Conservation (phyloP, 1,140 invertebrate genomes). For the Euwallacea fornicatus region DNA sequence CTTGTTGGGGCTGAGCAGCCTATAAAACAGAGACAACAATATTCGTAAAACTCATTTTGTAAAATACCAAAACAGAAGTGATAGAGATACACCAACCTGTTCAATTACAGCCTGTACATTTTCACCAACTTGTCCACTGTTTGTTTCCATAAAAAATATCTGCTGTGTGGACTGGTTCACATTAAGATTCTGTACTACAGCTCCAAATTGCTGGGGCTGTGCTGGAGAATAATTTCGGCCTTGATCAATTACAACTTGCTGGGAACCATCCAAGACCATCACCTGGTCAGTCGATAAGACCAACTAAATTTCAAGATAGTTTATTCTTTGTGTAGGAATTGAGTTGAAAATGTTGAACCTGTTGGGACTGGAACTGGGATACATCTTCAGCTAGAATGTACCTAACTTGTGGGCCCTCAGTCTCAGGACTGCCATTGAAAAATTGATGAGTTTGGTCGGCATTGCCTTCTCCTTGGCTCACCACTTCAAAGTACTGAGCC, state of each 20-base stretch:
- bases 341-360: constrained; percentile 25
- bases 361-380: constrained; percentile 43
- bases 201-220: constrained; percentile 20
- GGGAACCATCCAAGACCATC: constrained; percentile 44
- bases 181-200: constrained; percentile 12
- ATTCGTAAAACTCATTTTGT: not conserved
- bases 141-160: constrained; percentile 32
- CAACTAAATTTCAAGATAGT: constrained; percentile 33
- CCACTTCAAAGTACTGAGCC: constrained; percentile 54
- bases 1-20: constrained; percentile 36
- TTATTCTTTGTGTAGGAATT: not conserved
- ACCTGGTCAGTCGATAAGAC: constrained; percentile 45
- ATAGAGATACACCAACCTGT: constrained; percentile 8
- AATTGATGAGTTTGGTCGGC: constrained; percentile 45
- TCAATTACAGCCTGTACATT: constrained; percentile 26
- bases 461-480: constrained; percentile 47
- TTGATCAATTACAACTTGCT: constrained; percentile 37
- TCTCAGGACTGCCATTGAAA: constrained; percentile 49
- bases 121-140: constrained; percentile 10
- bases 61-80: not conserved
- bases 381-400: constrained; percentile 42
- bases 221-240: not conserved
- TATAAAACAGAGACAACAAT: constrained; percentile 16
- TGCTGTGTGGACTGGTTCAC: constrained; percentile 24
- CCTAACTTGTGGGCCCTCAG: constrained; percentile 42